phyloP scores from a whole-genome alignment of 1,140 invertebrate species.

The Brachionus paranguensis region DNA sequence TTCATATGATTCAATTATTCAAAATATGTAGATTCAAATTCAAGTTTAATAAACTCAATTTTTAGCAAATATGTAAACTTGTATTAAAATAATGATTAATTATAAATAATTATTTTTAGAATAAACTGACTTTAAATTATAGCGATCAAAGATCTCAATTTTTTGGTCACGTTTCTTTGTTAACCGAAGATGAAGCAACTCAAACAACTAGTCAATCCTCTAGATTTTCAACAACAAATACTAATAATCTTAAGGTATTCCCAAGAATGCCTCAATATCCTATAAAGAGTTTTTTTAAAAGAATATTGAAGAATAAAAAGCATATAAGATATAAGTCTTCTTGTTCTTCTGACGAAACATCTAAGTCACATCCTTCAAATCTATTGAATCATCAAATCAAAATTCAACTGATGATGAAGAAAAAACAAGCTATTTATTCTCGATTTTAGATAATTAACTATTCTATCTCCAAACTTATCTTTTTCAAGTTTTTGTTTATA shows the following conservation, averaged over 20 bases:
- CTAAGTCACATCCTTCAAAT: neutral
- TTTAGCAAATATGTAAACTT: neutral
- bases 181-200: conserved; percentile 6
- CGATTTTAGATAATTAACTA: neutral
- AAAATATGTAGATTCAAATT: neutral
- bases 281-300: neutral
- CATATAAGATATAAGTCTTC: neutral
- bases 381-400: neutral
- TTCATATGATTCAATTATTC: neutral
- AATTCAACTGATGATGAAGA: neutral
- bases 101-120: neutral
- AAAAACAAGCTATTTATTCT: neutral
- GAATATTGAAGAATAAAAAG: neutral
- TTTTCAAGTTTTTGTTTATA: neutral
- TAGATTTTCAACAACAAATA: neutral
- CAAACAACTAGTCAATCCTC: neutral
- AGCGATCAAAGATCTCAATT: neutral
- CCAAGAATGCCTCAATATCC: conserved; percentile 3
- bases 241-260: neutral
- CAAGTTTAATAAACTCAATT: neutral
- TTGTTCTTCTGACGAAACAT: neutral
- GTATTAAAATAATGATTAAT: neutral
- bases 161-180: neutral
- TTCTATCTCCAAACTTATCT: neutral
- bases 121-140: neutral